Percentiles rank a stretch among this genome's conserved stretches.
phyloP scores from a whole-genome alignment of 2,797 vertebrate genomes.

The Sitta carolinensis region DNA sequence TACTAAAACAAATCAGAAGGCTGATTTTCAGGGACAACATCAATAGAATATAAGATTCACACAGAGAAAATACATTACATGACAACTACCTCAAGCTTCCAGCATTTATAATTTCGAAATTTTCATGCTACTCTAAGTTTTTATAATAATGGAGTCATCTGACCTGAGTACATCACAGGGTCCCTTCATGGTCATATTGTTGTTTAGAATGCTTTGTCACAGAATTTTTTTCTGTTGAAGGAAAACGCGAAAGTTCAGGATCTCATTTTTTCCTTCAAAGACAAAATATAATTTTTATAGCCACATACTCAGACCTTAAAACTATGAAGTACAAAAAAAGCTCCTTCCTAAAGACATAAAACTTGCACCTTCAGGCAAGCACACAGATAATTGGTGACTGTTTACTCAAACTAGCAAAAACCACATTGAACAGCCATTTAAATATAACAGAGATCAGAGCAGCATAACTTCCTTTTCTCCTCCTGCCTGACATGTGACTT shows the following conservation, averaged over 20 bases:
- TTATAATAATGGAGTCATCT: neutral
- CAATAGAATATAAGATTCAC: neutral
- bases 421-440: neutral
- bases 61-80: neutral
- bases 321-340: neutral
- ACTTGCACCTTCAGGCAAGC: neutral
- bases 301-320: neutral
- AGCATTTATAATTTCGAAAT: neutral
- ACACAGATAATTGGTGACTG: neutral
- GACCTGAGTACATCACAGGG: neutral
- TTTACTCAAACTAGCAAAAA: neutral
- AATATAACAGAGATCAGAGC: neutral
- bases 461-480: neutral
- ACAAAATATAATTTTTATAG: neutral
- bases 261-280: neutral
- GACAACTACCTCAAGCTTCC: neutral
- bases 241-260: neutral
- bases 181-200: neutral
- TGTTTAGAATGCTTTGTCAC: neutral
- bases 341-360: neutral
- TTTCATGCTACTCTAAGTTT: neutral
- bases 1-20: too few relatives aligned
- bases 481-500: fast-evolving
- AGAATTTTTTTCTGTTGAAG: neutral
- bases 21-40: too few relatives aligned